These are phyloP conservation scores for Cacatua alba DNA, from an alignment of 2,113 vertebrate genomes.

Conservation along the genomic window DNA sequence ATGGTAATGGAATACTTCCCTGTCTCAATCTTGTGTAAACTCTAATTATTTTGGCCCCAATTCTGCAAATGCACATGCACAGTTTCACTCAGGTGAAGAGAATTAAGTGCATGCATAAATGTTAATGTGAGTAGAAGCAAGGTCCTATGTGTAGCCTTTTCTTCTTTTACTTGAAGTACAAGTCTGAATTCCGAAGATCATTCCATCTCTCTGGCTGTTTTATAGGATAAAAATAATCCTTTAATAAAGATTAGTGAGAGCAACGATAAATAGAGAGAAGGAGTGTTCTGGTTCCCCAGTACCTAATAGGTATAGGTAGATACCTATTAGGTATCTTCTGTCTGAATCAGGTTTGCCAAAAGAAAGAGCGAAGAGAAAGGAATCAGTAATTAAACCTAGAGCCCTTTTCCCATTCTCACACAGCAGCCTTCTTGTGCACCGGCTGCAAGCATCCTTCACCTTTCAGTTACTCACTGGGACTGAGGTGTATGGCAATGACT, in stretches of 20 bases:
- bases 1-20: constrained; percentile 6
- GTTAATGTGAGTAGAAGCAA: background rate
- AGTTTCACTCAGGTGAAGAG: constrained; percentile 12
- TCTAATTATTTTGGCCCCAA: constrained; percentile 32
- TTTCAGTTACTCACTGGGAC: background rate
- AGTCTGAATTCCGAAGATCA: background rate
- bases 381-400: background rate
- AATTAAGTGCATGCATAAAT: constrained; percentile 1
- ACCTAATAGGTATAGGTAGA: background rate
- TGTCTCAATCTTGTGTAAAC: constrained; percentile 23
- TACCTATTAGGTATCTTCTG: background rate
- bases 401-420: background rate
- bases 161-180: background rate
- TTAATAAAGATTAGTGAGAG: background rate
- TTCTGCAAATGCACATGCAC: background rate
- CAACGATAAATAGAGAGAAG: background rate
- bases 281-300: background rate
- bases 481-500: fast-evolving
- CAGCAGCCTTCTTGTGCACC: fast-evolving
- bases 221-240: background rate
- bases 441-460: background rate
- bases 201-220: background rate
- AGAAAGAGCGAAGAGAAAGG: background rate
- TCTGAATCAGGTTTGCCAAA: background rate
- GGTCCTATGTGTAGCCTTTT: background rate